Base-by-base conservation (phyloP, 2,797 vertebrate species). In the Darevskia mixta region DNA sequence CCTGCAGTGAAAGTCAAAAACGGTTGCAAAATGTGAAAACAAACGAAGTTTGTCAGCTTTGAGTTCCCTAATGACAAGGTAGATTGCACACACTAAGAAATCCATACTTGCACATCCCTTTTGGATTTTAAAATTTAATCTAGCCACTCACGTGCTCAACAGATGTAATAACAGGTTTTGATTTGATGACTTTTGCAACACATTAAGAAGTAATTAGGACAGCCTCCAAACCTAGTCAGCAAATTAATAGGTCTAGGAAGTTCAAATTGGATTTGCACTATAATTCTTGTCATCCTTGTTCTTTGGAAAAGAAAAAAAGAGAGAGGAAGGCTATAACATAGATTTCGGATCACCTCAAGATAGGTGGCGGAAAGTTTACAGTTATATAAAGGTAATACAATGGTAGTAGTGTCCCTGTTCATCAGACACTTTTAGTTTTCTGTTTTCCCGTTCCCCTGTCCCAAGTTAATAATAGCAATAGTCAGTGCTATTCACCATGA, bases 131-230 rank as follows among this genome's bases (percentile, higher is more conserved):
- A 88, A 79, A 86, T 91, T 85, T 72, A 91, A 58, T 86, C 73
- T 91, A 41, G 75, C 77, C 45, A 86, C 4, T 93, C 73, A 75
- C 72, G 9, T 0, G 1, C n/a, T 92, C 4, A 58, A 73, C 27
- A 93, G 80, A 86, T 89, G 13, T 79, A 92, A 91, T 79, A 91
- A 29, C 67, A 93, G 61, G 17, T 88, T 94, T 93, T 94, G 89
- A 95, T 94, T 92, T 93, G 88, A 95, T 93, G 88, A 94, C 80
- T 92, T 91, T 84, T 93, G 73, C 23, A 91, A 95, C 94, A 90
- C 79, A 92, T 90, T 93, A 94, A 90, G 72, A 87, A 92, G 45
- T 86, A 95, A 94, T 95, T 94, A 95, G 85, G 89, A 95, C 91
- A 81, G 69, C 17, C 90, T 95, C 78, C 87, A 96, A 92, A 92